These are phyloP conservation scores for Amyelois transitella DNA, from an alignment of 1,140 invertebrate species.

Conservation along the genomic window DNA sequence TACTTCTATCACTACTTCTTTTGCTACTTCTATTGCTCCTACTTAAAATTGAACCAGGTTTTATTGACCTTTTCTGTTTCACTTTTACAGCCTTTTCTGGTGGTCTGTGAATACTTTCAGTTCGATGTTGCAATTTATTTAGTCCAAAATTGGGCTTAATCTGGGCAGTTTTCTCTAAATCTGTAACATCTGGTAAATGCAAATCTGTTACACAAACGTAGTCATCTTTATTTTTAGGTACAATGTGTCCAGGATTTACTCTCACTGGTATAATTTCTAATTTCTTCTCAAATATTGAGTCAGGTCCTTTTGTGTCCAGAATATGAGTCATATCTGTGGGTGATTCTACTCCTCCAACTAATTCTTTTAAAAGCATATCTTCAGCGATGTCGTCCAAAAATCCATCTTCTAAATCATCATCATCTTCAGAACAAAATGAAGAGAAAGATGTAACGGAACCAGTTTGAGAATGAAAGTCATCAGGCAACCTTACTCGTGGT, in stretches of 20 bases:
- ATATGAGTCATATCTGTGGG: slow-evolving; percentile 52
- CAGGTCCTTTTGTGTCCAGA: slow-evolving; percentile 69
- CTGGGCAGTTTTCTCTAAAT: slow-evolving; percentile 56
- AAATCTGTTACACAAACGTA: slow-evolving; percentile 55
- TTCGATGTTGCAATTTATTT: slow-evolving; percentile 58
- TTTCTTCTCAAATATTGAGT: slow-evolving; percentile 60
- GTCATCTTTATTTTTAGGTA: slow-evolving; percentile 48
- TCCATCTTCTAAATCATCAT: slow-evolving; percentile 50
- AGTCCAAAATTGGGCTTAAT: slow-evolving; percentile 65
- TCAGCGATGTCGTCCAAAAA: slow-evolving; percentile 46
- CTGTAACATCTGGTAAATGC: slow-evolving; percentile 46
- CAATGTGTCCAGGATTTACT: slow-evolving; percentile 38
- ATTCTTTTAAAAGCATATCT: slow-evolving; percentile 58
- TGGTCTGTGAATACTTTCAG: slow-evolving; percentile 60
- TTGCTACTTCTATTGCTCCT: slow-evolving; percentile 32
- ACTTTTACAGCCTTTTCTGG: slow-evolving; percentile 58
- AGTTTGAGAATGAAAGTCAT: slow-evolving; percentile 56
- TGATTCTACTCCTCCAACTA: slow-evolving; percentile 59
- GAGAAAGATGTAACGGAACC: slow-evolving; percentile 59
- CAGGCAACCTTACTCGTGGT: slow-evolving; percentile 53
- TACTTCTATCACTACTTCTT: slow-evolving; percentile 36
- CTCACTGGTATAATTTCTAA: slow-evolving; percentile 64
- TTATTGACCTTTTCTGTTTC: slow-evolving; percentile 47
- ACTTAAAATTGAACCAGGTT: slow-evolving; percentile 41
- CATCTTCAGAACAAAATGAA: slow-evolving; percentile 57